Conservation (phyloP, 2,797 vertebrate genomes). For the Arctocebus calabarensis region DNA sequence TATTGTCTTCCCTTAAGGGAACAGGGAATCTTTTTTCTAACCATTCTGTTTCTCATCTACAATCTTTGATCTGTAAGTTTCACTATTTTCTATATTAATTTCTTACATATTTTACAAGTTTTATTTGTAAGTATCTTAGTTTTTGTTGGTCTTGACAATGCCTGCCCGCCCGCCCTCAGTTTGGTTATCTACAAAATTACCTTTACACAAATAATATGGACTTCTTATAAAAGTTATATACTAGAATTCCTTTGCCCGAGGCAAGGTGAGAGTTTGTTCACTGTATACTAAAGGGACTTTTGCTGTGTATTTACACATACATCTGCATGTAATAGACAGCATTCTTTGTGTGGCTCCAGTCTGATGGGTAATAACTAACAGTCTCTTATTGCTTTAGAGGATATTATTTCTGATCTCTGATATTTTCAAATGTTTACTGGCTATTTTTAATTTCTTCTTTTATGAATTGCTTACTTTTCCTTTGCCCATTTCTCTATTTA, state of each 20-base stretch:
- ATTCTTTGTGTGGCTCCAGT: neutral
- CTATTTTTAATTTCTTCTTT: constrained; percentile 29
- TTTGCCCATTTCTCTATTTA: neutral
- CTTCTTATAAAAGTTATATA: neutral
- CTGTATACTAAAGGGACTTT: neutral
- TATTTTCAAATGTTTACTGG: neutral
- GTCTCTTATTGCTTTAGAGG: neutral
- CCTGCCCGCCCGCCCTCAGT: too few species aligned
- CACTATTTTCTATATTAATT: neutral
- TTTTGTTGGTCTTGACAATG: neutral
- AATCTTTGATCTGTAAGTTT: neutral
- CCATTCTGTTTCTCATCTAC: neutral
- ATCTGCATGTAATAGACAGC: neutral
- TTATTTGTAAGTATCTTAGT: neutral
- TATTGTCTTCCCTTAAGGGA: neutral
- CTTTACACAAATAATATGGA: neutral
- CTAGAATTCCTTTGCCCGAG: neutral
- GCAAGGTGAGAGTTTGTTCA: neutral
- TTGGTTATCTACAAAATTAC: neutral
- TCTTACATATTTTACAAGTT: neutral
- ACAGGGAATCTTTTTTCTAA: neutral
- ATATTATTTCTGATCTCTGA: neutral
- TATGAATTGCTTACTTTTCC: neutral
- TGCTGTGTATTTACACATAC: neutral
- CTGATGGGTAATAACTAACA: neutral